Conservation (phyloP, 2,797 vertebrate species). For the Merluccius polli region DNA sequence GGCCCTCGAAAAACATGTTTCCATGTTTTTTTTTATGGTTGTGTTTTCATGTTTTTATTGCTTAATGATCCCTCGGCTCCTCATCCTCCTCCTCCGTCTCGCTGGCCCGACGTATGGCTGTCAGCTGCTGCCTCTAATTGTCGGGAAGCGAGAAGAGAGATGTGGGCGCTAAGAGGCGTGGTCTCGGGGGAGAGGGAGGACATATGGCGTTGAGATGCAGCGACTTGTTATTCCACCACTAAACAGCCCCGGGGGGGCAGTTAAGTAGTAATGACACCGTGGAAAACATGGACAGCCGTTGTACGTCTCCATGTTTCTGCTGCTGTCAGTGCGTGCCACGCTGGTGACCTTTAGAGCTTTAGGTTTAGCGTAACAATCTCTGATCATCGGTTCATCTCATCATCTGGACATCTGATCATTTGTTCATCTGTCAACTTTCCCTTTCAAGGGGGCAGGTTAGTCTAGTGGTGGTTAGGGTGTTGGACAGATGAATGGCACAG, state of each 20-base stretch:
- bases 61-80: conserved; percentile 28
- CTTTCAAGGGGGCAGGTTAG: not conserved
- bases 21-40: not conserved
- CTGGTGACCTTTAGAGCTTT: not conserved
- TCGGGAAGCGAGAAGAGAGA: conserved; percentile 45
- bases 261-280: conserved; percentile 66
- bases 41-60: conserved; percentile 5
- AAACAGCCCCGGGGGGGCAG: conserved; percentile 63
- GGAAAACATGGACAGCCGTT: conserved; percentile 53
- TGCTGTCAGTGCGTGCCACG: not conserved
- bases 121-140: conserved; percentile 50
- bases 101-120: conserved; percentile 41
- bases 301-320: not conserved
- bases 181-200: conserved; percentile 51
- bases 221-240: conserved; percentile 66
- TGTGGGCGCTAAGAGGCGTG: conserved; percentile 47
- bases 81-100: not conserved
- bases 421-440: not conserved
- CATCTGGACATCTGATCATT: not conserved
- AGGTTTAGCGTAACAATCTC: not conserved
- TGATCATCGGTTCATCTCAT: not conserved
- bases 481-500: not conserved
- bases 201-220: conserved; percentile 69
- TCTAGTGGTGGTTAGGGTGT: not conserved
- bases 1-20: conserved; percentile 22